A percentile compares a stretch with the other conserved stretches of the same genome.
These are phyloP conservation scores for Rhinogobius similis DNA, from an alignment of 2,113 vertebrate species.

Conservation along the genomic window DNA sequence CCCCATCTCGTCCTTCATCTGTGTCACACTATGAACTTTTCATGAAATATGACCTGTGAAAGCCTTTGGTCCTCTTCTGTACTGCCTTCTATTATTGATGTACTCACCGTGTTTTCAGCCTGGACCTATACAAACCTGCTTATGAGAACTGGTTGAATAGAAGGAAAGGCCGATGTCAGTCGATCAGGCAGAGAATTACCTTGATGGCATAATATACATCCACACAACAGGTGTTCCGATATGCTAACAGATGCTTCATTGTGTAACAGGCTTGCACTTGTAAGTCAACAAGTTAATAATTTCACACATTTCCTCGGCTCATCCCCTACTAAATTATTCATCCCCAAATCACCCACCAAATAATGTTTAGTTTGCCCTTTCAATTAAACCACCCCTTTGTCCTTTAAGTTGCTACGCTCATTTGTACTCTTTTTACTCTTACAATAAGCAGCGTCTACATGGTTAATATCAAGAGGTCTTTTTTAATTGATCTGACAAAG, in stretches of 20 bases:
- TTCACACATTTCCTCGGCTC: slow-evolving; percentile 62
- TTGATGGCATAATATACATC: slow-evolving; percentile 61
- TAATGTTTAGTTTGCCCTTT: slow-evolving; percentile 68
- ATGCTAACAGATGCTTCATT: slow-evolving; percentile 70
- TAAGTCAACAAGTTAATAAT: slow-evolving; percentile 65
- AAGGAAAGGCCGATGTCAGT: slow-evolving; percentile 49
- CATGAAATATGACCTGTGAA: slow-evolving; percentile 68
- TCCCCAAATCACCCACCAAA: slow-evolving; percentile 56
- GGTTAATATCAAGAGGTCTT: slow-evolving; percentile 46
- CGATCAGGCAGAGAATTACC: slow-evolving; percentile 52
- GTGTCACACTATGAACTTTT: slow-evolving; percentile 66
- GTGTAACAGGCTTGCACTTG: slow-evolving; percentile 55
- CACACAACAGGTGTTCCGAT: slow-evolving; percentile 65
- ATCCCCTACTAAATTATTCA: slow-evolving; percentile 66
- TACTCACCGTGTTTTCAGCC: slow-evolving; percentile 57
- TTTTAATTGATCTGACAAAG: slow-evolving; percentile 38
- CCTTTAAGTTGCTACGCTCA: slow-evolving; percentile 66
- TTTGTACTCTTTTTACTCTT: slow-evolving; percentile 62
- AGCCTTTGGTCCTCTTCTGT: slow-evolving; percentile 60
- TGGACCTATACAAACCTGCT: slow-evolving; percentile 31
- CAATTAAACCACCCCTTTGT: slow-evolving; percentile 60
- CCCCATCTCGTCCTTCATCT: slow-evolving; percentile 53
- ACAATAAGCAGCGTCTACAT: slow-evolving; percentile 63
- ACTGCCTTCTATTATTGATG: slow-evolving; percentile 67
- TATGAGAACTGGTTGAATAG: slow-evolving; percentile 56